Percentiles rank a stretch among this genome's conserved stretches.
Conservation (phyloP, 1,140 invertebrate species). For the Nasonia giraulti region DNA sequence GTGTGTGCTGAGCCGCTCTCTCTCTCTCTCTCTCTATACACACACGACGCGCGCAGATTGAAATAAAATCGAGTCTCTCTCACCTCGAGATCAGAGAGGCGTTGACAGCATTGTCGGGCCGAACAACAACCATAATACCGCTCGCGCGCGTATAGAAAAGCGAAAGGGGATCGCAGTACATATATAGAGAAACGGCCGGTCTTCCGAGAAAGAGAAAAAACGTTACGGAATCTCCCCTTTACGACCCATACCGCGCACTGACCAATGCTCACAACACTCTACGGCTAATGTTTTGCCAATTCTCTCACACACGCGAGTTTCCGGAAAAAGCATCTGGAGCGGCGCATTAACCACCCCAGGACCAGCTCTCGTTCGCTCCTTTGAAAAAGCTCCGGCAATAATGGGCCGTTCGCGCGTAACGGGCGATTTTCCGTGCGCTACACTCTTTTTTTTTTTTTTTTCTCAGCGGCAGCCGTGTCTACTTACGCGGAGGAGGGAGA, state of each 20-base stretch:
- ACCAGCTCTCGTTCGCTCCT: slow-evolving; percentile 18
- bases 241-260: neutral
- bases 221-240: neutral
- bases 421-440: slow-evolving; percentile 44
- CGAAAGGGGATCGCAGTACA: neutral
- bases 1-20: too few species aligned
- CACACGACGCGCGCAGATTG: neutral
- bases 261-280: slow-evolving; percentile 31
- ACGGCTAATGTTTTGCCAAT: slow-evolving; percentile 46
- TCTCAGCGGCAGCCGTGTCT: neutral
- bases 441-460: neutral
- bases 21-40: neutral
- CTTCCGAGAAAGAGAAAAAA: neutral
- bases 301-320: neutral
- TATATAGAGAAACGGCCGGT: neutral
- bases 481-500: neutral
- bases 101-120: neutral
- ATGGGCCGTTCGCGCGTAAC: slow-evolving; percentile 42
- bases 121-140: neutral
- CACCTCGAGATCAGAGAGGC: too few species aligned
- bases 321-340: slow-evolving; percentile 46
- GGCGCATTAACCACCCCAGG: neutral
- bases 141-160: neutral
- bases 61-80: slow-evolving; percentile 5
- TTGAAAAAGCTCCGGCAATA: slow-evolving; percentile 24